Evolutionary conservation across 1,140 invertebrate species (phyloP).

Genomic region (Drosophila funebris): DNA sequence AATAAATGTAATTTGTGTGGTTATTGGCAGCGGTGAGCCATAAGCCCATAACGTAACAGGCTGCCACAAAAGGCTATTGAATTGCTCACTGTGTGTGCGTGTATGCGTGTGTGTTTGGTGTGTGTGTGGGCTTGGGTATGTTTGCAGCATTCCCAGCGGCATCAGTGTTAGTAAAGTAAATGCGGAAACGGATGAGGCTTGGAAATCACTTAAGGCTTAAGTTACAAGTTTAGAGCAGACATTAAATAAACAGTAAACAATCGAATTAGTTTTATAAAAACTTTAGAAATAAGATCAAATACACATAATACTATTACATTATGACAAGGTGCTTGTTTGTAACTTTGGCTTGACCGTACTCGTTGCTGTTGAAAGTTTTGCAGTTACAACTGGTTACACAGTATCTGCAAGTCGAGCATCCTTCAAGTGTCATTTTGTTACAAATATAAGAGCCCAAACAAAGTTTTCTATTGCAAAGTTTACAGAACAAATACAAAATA

Average conservation of each 20-base stretch:
- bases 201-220: not conserved
- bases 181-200: slow-evolving; percentile 9
- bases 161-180: not conserved
- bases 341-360: not conserved
- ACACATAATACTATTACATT: not conserved
- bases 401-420: not conserved
- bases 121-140: not conserved
- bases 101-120: slow-evolving; percentile 4
- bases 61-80: slow-evolving; percentile 32
- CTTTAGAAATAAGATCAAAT: slow-evolving; percentile 11
- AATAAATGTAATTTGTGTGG: slow-evolving; percentile 80
- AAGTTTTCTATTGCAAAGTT: too few species aligned
- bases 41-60: slow-evolving; percentile 41
- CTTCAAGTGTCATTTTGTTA: not conserved
- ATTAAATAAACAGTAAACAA: slow-evolving; percentile 39
- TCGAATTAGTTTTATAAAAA: slow-evolving; percentile 35
- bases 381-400: not conserved
- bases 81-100: slow-evolving; percentile 8
- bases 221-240: slow-evolving; percentile 12
- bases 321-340: not conserved
- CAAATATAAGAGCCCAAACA: too few species aligned
- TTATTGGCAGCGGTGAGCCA: slow-evolving; percentile 61
- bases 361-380: not conserved
- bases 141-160: not conserved
- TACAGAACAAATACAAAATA: too few species aligned